Evolutionary conservation across 2,113 vertebrate species (phyloP).

Genomic region (Anarrhichthys ocellatus): DNA sequence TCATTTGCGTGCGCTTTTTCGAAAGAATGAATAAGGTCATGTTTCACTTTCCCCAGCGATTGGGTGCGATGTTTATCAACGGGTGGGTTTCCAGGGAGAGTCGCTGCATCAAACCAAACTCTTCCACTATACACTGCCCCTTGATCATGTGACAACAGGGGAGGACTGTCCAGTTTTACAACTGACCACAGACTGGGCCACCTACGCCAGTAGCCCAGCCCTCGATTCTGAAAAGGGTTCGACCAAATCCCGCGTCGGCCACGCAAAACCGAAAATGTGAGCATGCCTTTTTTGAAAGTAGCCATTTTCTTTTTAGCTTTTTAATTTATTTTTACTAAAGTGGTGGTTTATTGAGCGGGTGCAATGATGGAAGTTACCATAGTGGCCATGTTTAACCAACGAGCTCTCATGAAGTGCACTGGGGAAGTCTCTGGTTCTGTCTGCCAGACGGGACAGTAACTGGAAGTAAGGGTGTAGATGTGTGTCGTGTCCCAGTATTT

Average conservation of each 20-base stretch:
- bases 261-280: conserved; percentile 44
- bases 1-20: conserved; percentile 65
- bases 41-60: conserved; percentile 13
- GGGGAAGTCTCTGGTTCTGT: conserved; percentile 25
- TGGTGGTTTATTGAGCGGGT: conserved; percentile 36
- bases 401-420: conserved; percentile 39
- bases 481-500: neutral
- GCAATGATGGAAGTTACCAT: conserved; percentile 34
- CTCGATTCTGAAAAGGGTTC: conserved; percentile 20
- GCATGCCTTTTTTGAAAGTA: conserved; percentile 71
- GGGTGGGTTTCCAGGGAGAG: conserved; percentile 57
- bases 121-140: conserved; percentile 27
- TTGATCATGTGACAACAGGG: conserved; percentile 34
- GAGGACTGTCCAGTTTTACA: conserved; percentile 39
- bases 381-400: conserved; percentile 53
- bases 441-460: conserved; percentile 31
- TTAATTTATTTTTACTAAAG: conserved; percentile 37
- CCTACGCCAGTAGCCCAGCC: conserved; percentile 54
- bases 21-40: conserved; percentile 41
- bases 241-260: conserved; percentile 52
- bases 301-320: conserved; percentile 45
- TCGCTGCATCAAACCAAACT: conserved; percentile 60
- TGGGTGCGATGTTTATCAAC: conserved; percentile 41
- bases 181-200: conserved; percentile 68
- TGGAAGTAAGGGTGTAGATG: conserved; percentile 34